Evolutionary conservation across 2,888 invertebrate genomes (phyloP).

Genomic region (Morpho helenor): DNA sequence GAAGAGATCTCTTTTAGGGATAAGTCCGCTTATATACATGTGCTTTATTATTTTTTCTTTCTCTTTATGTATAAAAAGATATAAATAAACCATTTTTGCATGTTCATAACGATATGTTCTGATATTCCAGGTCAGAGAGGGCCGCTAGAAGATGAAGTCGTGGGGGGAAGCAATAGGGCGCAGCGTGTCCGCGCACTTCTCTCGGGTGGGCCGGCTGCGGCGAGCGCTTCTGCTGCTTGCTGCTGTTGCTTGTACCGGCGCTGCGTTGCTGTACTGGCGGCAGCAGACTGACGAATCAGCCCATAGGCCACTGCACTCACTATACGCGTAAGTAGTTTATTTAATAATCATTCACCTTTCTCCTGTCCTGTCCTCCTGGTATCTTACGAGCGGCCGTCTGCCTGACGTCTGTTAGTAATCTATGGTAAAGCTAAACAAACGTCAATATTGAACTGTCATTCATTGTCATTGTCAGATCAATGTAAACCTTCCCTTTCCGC

Average conservation of each 20-base stretch:
- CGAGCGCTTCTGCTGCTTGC: conserved; percentile 77
- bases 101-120: background rate
- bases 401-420: too few relatives aligned
- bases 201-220: conserved; percentile 73
- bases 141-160: conserved; percentile 45
- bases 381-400: too few relatives aligned
- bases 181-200: conserved; percentile 75
- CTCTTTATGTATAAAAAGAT: too few relatives aligned
- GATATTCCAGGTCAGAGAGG: conserved; percentile 39
- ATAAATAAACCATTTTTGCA: too few relatives aligned
- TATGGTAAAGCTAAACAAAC: too few relatives aligned
- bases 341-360: background rate
- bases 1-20: too few relatives aligned
- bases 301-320: conserved; percentile 49
- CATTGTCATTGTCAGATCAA: too few relatives aligned
- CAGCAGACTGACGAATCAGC: conserved; percentile 71
- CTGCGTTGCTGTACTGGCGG: conserved; percentile 81
- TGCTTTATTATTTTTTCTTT: too few relatives aligned
- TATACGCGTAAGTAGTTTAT: conserved; percentile 48
- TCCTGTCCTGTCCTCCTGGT: too few relatives aligned
- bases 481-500: too few relatives aligned
- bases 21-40: too few relatives aligned
- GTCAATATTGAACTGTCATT: too few relatives aligned
- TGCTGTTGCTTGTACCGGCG: conserved; percentile 74
- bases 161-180: conserved; percentile 61